Evolutionary conservation across 1,140 invertebrate genomes (phyloP).

Genomic region (Chionoecetes opilio): DNA sequence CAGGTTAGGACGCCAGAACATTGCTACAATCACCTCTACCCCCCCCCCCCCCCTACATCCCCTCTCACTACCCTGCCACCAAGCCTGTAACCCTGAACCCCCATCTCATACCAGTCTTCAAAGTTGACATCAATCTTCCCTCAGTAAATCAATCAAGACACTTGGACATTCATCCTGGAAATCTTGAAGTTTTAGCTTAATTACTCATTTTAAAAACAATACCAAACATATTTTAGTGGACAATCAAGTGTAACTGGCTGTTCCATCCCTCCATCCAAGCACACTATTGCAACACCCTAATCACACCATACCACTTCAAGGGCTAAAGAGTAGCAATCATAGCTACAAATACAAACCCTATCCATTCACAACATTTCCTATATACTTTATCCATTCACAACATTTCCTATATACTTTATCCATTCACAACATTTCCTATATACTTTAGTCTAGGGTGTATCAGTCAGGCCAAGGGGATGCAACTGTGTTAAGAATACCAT

Average conservation of each 20-base stretch:
- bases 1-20: background rate
- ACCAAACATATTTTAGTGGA: no score
- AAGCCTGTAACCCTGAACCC: background rate
- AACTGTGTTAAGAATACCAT: constrained; percentile 48
- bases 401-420: no score
- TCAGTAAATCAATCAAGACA: background rate
- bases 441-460: constrained; percentile 40
- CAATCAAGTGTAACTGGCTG: no score
- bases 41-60: background rate
- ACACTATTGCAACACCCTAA: no score
- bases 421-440: background rate
- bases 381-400: no score
- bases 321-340: background rate
- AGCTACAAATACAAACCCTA: constrained; percentile 29
- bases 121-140: background rate
- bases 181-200: no score
- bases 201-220: no score
- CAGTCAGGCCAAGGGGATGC: constrained; percentile 56
- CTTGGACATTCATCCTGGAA: background rate
- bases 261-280: no score
- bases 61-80: no score
- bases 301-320: background rate
- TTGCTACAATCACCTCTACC: background rate
- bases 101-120: background rate
- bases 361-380: no score